These are phyloP conservation scores for Mellivora capensis DNA, from an alignment of 2,113 vertebrate species.

Conservation along the genomic window DNA sequence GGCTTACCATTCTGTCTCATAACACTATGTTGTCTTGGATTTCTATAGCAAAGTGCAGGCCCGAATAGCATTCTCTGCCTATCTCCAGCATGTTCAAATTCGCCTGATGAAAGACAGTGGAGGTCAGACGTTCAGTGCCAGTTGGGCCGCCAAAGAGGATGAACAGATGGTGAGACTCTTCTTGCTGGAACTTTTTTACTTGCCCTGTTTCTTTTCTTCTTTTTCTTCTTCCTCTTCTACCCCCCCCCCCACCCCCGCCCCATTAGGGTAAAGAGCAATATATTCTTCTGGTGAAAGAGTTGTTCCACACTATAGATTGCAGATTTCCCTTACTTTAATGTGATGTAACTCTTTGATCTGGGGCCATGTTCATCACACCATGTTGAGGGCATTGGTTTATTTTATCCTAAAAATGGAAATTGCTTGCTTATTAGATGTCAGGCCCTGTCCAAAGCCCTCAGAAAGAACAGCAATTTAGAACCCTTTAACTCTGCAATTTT, in stretches of 20 bases:
- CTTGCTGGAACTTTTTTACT: conserved; percentile 21
- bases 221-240: too few relatives aligned
- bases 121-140: conserved; percentile 78
- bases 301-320: neutral
- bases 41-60: conserved; percentile 94
- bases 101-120: conserved; percentile 88
- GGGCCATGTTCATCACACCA: neutral
- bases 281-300: neutral
- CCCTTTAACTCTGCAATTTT: neutral
- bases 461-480: neutral
- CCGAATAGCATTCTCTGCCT: conserved; percentile 93
- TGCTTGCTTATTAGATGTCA: neutral
- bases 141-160: conserved; percentile 88
- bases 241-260: too few relatives aligned
- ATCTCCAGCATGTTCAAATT: conserved; percentile 92
- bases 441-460: neutral
- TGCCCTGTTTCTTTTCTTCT: neutral
- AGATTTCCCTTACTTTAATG: conserved; percentile 12
- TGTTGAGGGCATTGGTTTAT: neutral
- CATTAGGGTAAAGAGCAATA: neutral
- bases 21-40: conserved; percentile 60
- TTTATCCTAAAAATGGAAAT: conserved; percentile 2
- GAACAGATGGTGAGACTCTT: conserved; percentile 93
- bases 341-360: neutral
- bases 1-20: neutral